Evolutionary conservation across 2,113 vertebrate genomes (phyloP), one percentile per base, ranked within the genome.

Genomic region (Pomatostomus ruficeps): DNA sequence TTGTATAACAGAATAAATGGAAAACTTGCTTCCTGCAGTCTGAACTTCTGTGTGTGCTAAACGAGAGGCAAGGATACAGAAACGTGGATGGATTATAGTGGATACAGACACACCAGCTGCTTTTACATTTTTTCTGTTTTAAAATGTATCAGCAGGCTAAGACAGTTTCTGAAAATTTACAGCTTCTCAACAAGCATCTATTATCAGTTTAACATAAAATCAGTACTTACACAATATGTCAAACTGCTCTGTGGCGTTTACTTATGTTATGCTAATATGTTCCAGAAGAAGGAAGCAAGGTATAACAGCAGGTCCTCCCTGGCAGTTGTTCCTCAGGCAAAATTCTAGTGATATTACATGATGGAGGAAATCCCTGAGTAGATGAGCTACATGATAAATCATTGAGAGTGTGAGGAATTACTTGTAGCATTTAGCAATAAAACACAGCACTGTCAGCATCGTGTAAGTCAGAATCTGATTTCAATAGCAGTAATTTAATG

Each of bases 271-370:
- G 68, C 55, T 95, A 86, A 84, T 74, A 48, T 51, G 68, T 91
- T 92, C 28, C 75, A 86, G 91, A 63, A 88, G 76, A 93, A 90
- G 46, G 62, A 90, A 85, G 63, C 38, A 88, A 90, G 62, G 82
- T 77, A 18, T 71, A 95, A 91, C 73, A 94, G 82, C 79, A 92
- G 36, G 83, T 92, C 28, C 35, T 93, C 59, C 46, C 75, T 74
- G 63, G 79, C 67, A 77, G 67, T 80, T 92, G 82, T 14, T 95
- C 95, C 92, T 91, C 88, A 84, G 92, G 93, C 85, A 93, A 90
- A 91, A 89, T 82, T 93, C 85, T 63, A 58, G 48, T 48, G 28
- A 38, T 90, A 70, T 43, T 90, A 85, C 59, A 88, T 59, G 67
- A 49, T 70, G 24, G 62, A 94, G 54, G 67, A 88, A 95, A 92